These are phyloP conservation scores for Caerostris darwini DNA, from an alignment of 1,140 invertebrate genomes.

Conservation along the genomic window DNA sequence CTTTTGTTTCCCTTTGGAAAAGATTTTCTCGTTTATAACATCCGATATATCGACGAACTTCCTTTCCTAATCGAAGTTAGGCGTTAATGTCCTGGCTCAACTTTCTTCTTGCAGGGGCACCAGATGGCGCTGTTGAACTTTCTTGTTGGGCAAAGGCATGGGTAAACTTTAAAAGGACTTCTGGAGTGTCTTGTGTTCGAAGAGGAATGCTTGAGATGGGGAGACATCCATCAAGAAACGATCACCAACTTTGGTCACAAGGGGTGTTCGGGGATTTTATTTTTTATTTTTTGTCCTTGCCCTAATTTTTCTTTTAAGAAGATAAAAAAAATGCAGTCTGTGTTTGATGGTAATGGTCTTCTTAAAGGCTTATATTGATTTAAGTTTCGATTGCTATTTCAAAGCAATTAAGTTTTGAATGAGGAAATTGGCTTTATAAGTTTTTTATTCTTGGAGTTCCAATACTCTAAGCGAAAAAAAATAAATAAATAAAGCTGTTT, in stretches of 20 bases:
- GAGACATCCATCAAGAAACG: slow-evolving; percentile 47
- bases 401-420: too few species aligned
- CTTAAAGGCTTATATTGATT: not conserved
- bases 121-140: slow-evolving; percentile 53
- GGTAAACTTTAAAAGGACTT: slow-evolving; percentile 34
- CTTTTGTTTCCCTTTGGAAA: slow-evolving; percentile 25
- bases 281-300: not conserved
- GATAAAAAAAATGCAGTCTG: not conserved
- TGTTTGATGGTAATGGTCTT: not conserved
- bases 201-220: not conserved
- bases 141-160: not conserved
- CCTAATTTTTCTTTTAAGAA: not conserved
- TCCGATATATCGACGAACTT: slow-evolving; percentile 54
- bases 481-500: too few species aligned
- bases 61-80: slow-evolving; percentile 45
- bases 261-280: not conserved
- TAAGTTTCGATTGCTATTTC: not conserved
- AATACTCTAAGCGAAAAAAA: too few species aligned
- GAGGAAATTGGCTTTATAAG: too few species aligned
- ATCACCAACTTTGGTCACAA: not conserved
- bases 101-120: slow-evolving; percentile 11
- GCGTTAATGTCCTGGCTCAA: slow-evolving; percentile 53
- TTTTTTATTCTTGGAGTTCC: too few species aligned
- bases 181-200: slow-evolving; percentile 3
- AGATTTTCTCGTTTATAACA: slow-evolving; percentile 59